Conservation (phyloP, 2,797 vertebrate genomes). For the Remorina albescens region DNA sequence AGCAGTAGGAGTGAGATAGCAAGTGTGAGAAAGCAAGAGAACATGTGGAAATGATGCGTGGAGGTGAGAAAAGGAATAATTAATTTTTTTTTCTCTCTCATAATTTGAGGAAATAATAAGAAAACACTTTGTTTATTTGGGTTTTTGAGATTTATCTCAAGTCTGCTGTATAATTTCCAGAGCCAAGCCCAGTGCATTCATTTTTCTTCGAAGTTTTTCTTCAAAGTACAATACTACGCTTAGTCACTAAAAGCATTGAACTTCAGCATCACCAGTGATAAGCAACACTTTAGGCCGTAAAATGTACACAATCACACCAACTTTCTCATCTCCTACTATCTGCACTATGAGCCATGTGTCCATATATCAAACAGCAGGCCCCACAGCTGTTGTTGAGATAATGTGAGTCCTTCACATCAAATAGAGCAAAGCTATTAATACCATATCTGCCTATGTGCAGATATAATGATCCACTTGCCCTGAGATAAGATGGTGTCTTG, state of each 20-base stretch:
- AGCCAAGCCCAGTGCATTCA: slow-evolving; percentile 10
- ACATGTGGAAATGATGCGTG: slow-evolving; percentile 9
- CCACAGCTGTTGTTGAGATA: slow-evolving; percentile 68
- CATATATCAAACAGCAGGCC: slow-evolving; percentile 68
- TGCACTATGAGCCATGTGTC: slow-evolving; percentile 50
- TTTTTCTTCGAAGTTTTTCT: slow-evolving; percentile 39
- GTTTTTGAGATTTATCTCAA: background rate
- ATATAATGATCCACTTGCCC: slow-evolving; percentile 66
- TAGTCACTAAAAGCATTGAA: slow-evolving; percentile 41
- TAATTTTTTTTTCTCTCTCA: background rate
- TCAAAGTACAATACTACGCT: slow-evolving; percentile 31
- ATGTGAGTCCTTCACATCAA: slow-evolving; percentile 73
- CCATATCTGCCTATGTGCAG: slow-evolving; percentile 64
- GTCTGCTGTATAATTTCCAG: background rate
- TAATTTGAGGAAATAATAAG: background rate
- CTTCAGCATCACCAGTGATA: slow-evolving; percentile 55
- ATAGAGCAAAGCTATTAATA: slow-evolving; percentile 74
- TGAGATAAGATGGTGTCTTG: slow-evolving; percentile 48
- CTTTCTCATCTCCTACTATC: slow-evolving; percentile 64
- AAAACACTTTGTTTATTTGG: background rate
- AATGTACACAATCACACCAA: slow-evolving; percentile 62
- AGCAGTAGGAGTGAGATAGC: background rate
- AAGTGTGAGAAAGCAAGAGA: background rate
- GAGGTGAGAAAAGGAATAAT: slow-evolving; percentile 15
- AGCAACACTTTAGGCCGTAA: slow-evolving; percentile 41